Base-by-base conservation (phyloP, 2,113 vertebrate species). In the Talpa occidentalis region DNA sequence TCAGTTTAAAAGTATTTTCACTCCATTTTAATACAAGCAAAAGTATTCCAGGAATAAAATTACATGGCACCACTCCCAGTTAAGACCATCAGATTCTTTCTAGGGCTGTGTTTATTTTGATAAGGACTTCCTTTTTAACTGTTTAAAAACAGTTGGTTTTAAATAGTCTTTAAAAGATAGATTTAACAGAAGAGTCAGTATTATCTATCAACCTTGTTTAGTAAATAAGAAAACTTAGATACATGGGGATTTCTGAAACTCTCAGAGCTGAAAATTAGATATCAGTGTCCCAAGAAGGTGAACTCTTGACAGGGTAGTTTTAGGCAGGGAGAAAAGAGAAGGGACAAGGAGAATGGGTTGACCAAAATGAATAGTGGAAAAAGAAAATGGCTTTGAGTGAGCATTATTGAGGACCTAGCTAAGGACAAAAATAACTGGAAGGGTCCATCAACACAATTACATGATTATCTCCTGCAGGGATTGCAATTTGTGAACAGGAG, bases 51-150 rank as follows among this genome's bases (percentile, higher is more conserved):
- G 56, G 56, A 89, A 79, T 60, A 95, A 59, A 95, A 77, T 54
- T 32, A 12, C 67, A 59, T 67, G n/a, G n/a, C 19, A 32, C 10
- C 14, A 8, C 21, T 91, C 10, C 77, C 37, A 85, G 19, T 79
- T 80, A 81, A 64, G 42, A n/a, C 37, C 54, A 52, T 84, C 37
- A 37, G 44, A 80, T 90, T 94, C 26, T 67, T 72, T 88, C 59
- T 60, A 72, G 28, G 74, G 42, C 35, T 92, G 95, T 90, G 28
- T 92, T 96, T 84, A 69, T 83, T 95, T 64, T 95, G 67, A 82
- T 87, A 66, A 90, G 49, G 26, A 56, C 37, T 83, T 90, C 24
- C 37, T 72, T 94, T 92, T 67, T 47, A 74, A 69, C 19, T 86
- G 47, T 69, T 91, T 91, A 30, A 56, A 90, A 79, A 22, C 21